A percentile compares a stretch with the other conserved stretches of the same genome.
Evolutionary conservation across 2,113 vertebrate genomes (phyloP).

Genomic region (Brachyhypopomus occidentalis): DNA sequence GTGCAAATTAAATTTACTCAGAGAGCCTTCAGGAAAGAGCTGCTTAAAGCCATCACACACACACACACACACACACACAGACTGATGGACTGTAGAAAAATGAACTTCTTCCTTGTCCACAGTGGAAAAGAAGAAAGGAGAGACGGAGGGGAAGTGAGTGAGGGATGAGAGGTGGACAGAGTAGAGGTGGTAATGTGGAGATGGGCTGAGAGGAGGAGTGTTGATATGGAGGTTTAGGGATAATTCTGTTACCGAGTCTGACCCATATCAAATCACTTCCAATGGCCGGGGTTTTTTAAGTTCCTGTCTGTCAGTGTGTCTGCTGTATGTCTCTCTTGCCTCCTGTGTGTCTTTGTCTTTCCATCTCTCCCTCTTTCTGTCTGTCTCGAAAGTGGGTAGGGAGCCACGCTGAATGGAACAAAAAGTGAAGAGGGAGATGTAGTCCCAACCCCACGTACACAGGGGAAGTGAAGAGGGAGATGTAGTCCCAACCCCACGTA

Average conservation of each 20-base stretch:
- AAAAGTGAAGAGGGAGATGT: too few species aligned
- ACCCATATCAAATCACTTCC: slow-evolving; percentile 25
- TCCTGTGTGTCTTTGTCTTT: not conserved
- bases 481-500: too few species aligned
- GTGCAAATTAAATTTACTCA: slow-evolving; percentile 97
- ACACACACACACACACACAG: slow-evolving; percentile 9
- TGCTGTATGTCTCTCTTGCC: not conserved
- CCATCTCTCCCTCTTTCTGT: not conserved
- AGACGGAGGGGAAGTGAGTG: not conserved
- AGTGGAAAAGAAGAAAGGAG: slow-evolving; percentile 10
- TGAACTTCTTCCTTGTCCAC: slow-evolving; percentile 16
- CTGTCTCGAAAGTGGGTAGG: not conserved
- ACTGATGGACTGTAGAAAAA: slow-evolving; percentile 29
- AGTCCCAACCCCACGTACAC: too few species aligned
- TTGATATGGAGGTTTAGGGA: slow-evolving; percentile 13
- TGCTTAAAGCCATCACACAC: slow-evolving; percentile 76
- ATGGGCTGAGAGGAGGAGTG: slow-evolving; percentile 2
- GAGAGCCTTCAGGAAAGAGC: slow-evolving; percentile 96
- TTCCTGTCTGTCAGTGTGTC: too few species aligned
- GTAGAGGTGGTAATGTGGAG: not conserved
- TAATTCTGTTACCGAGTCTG: slow-evolving; percentile 25
- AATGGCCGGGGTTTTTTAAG: slow-evolving; percentile 7
- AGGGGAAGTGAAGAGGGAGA: too few species aligned
- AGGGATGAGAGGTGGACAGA: not conserved
- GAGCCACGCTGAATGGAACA: not conserved